A percentile compares a stretch with the other conserved stretches of the same genome.
phyloP scores from a whole-genome alignment of 2,113 vertebrate genomes.

The Chlorodrepanis virens region DNA sequence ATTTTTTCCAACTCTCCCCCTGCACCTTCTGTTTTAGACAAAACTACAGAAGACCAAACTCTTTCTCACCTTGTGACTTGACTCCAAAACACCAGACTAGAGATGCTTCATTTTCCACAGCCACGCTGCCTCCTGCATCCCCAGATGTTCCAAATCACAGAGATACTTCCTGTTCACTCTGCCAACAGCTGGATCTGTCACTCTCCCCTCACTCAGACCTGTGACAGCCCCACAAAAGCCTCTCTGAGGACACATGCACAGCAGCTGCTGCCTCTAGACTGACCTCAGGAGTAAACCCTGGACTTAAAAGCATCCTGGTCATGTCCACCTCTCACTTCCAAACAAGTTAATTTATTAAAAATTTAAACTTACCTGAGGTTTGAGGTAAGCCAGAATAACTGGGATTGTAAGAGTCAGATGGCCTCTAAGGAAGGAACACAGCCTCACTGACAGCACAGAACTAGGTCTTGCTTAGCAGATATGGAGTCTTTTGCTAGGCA shows the following conservation, averaged over 20 bases:
- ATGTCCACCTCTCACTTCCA: background rate
- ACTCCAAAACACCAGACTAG: background rate
- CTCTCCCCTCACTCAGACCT: background rate
- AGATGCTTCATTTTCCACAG: background rate
- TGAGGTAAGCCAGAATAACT: background rate
- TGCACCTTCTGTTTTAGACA: background rate
- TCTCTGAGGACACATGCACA: background rate
- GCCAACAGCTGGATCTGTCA: background rate
- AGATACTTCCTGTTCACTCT: background rate
- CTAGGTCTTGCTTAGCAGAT: background rate
- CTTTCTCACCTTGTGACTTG: background rate
- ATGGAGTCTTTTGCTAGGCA: background rate
- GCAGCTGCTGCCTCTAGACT: background rate
- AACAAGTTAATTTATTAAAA: background rate
- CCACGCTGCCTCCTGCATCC: fast-evolving
- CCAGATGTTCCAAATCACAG: fast-evolving
- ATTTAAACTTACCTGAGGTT: background rate
- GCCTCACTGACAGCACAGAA: background rate
- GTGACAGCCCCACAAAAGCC: background rate
- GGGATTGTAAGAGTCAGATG: background rate
- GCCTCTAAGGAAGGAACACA: background rate
- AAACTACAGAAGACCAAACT: background rate
- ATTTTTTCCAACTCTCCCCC: background rate
- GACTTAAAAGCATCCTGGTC: background rate
- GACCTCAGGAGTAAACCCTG: background rate